phyloP scores from a whole-genome alignment of 1,140 invertebrate genomes.

The Cydia strobilella region DNA sequence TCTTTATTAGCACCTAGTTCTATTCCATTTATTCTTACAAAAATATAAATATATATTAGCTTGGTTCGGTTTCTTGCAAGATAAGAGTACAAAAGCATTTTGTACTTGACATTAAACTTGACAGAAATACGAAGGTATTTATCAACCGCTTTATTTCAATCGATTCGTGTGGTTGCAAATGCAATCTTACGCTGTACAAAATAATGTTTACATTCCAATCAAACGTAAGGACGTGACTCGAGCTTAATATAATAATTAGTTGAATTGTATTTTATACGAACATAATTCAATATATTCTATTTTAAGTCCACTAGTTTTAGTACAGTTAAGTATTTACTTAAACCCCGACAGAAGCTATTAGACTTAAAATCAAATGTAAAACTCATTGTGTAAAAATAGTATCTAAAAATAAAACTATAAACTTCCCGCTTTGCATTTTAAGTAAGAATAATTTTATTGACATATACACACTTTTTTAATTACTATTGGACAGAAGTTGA shows the following conservation, averaged over 20 bases:
- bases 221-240: constrained; percentile 13
- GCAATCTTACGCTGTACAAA: neutral
- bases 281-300: neutral
- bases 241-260: neutral
- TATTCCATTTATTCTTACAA: constrained; percentile 8
- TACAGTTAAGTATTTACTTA: neutral
- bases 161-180: neutral
- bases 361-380: neutral
- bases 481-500: no score
- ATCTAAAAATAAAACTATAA: neutral
- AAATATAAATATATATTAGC: neutral
- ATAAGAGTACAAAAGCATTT: no score
- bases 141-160: neutral
- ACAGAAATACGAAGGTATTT: neutral
- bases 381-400: neutral
- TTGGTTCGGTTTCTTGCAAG: neutral
- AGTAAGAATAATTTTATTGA: neutral
- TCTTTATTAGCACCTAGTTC: neutral
- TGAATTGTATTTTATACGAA: constrained; percentile 6
- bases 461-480: no score
- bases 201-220: constrained; percentile 11
- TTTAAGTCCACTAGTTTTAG: neutral
- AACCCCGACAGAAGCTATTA: neutral
- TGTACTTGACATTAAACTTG: neutral
- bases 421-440: neutral